These are phyloP conservation scores for Idaea aversata DNA, from an alignment of 2,888 invertebrate species.

Conservation along the genomic window DNA sequence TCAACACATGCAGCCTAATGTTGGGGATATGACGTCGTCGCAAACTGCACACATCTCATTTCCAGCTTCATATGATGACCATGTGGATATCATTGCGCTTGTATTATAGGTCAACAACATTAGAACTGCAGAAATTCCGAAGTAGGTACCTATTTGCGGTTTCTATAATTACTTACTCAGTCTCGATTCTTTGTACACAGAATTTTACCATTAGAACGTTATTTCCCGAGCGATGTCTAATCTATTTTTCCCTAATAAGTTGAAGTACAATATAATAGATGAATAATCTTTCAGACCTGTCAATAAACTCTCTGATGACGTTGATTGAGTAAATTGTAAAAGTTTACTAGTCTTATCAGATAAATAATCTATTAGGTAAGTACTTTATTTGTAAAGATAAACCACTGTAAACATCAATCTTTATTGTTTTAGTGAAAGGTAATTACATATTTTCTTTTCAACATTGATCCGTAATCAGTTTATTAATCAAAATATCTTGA, in stretches of 20 bases:
- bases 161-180: no score
- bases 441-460: neutral
- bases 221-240: slow-evolving; percentile 14
- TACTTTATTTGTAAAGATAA: neutral
- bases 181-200: no score
- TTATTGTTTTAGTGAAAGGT: neutral
- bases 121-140: neutral
- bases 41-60: neutral
- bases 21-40: slow-evolving; percentile 12
- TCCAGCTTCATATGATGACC: neutral
- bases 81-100: neutral
- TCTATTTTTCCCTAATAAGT: slow-evolving; percentile 16
- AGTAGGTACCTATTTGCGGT: no score
- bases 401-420: neutral
- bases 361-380: no score
- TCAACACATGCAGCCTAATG: slow-evolving; percentile 22
- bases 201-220: slow-evolving; percentile 7
- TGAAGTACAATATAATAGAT: slow-evolving; percentile 5
- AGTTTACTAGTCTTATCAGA: neutral
- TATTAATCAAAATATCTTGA: neutral
- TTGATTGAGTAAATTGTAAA: neutral
- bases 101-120: neutral
- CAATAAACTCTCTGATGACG: no score
- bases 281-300: neutral
- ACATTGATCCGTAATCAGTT: neutral